Conservation (phyloP, 2,888 invertebrate genomes). For the Chrysotoxum bicinctum region DNA sequence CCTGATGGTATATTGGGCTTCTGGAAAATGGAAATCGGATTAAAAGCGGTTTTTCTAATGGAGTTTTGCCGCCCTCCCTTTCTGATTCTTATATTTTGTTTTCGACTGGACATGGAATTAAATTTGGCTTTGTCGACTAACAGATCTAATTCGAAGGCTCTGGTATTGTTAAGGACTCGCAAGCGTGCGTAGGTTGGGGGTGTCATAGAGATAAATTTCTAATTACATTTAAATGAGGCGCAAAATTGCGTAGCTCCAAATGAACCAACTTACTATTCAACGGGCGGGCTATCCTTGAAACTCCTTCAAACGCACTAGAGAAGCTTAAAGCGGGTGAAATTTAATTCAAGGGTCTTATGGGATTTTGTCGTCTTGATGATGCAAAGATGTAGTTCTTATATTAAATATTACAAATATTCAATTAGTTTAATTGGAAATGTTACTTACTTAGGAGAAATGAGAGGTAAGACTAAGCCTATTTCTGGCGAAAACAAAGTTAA, state of each 20-base stretch:
- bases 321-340: neutral
- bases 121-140: constrained; percentile 14
- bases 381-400: neutral
- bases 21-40: constrained; percentile 40
- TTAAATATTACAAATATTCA: neutral
- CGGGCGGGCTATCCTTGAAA: neutral
- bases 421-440: constrained; percentile 13
- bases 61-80: constrained; percentile 1
- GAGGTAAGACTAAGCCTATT: neutral
- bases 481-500: neutral
- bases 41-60: constrained; percentile 55
- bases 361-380: constrained; percentile 11
- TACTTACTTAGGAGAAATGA: neutral
- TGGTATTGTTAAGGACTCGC: neutral
- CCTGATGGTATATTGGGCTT: constrained; percentile 6
- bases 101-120: constrained; percentile 24
- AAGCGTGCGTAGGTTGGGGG: neutral
- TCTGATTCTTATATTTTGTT: neutral
- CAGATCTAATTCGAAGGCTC: neutral
- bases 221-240: constrained; percentile 65
- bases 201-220: constrained; percentile 33
- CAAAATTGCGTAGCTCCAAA: constrained; percentile 62
- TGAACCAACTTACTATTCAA: constrained; percentile 44
- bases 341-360: constrained; percentile 10
- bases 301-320: neutral